Conservation (phyloP, 2,888 invertebrate species). For the Aporophyla nigra region DNA sequence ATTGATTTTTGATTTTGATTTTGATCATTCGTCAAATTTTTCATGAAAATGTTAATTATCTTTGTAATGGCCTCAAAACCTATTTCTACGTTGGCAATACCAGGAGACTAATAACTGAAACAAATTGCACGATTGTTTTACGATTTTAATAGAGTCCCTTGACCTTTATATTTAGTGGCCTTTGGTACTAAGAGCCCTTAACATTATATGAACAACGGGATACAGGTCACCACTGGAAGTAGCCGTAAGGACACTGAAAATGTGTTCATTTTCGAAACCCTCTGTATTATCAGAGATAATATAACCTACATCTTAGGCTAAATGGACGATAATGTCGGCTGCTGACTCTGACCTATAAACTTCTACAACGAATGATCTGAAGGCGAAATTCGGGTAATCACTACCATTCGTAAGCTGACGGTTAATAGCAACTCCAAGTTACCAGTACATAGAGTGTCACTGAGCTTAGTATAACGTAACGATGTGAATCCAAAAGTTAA, state of each 20-base stretch:
- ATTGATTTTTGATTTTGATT: no score
- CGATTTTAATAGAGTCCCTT: constrained; percentile 64
- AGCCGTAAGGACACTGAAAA: constrained; percentile 24
- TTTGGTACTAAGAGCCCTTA: constrained; percentile 50
- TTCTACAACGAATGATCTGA: constrained; percentile 11
- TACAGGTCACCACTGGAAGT: constrained; percentile 32
- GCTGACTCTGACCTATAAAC: constrained; percentile 25
- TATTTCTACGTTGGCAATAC: constrained; percentile 18
- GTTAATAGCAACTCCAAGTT: not conserved
- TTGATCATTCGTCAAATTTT: no score
- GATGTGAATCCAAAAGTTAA: not conserved
- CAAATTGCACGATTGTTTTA: constrained; percentile 66
- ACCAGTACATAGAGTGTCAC: not conserved
- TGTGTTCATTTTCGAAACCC: constrained; percentile 22
- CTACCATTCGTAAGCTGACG: constrained; percentile 1
- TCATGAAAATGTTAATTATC: no score
- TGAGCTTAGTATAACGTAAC: not conserved
- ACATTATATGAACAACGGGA: constrained; percentile 53
- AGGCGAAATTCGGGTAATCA: constrained; percentile 2
- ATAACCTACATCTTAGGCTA: constrained; percentile 8
- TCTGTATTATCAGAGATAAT: constrained; percentile 17
- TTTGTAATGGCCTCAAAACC: not conserved
- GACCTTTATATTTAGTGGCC: constrained; percentile 63
- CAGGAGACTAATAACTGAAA: constrained; percentile 50
- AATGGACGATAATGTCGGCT: constrained; percentile 9